Evolutionary conservation across 2,797 vertebrate species (phyloP), one percentile per base, ranked within the genome.

Genomic region (Lates japonicus): DNA sequence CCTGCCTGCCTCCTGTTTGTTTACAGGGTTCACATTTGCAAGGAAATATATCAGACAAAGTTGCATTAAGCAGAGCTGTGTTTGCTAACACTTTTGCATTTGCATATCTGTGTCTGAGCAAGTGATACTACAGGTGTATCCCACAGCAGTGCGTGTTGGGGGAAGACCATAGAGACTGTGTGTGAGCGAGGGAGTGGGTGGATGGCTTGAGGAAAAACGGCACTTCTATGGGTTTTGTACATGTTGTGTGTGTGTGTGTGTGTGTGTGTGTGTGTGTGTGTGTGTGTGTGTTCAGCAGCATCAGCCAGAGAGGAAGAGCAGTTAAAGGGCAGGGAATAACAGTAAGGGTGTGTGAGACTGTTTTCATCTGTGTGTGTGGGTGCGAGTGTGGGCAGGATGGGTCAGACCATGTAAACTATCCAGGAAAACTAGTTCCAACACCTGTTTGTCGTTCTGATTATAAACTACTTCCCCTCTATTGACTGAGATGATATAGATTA

Each of bases 321-420:
- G 42, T 5, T 37, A 83, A 78, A 83, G 75, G 75, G 44, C 69
- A 82, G 66, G 74, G 35, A 72, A 81, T 31, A 83, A 81, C 84
- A 72, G 35, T 20, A 7, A 6, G 17, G 42, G 11, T 66, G 74
- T 63, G 48, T 63, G 35, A 37, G 16, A 14, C 22, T 39, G 41
- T 44, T 54, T 70, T 55, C 3, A 8, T 62, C 1, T 51, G 0
- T 42, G 25, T 3, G 7, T 12, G 80, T 67, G 55, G 2, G 74
- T 44, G 74, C 22, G 17, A 25, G 46, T 70, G 85, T 82, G 58
- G 82, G 87, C 51, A 48, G 78, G 33, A 12, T 12, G 19, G 54
- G 35, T 78, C 7, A 5, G 63, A 76, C 9, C 2, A 0, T 74
- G 60, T 71, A 82, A 86, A 72, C 39, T 76, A 52, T 86, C 80